Conservation (phyloP, 2,797 vertebrate species). For the Tragelaphus oryx region DNA sequence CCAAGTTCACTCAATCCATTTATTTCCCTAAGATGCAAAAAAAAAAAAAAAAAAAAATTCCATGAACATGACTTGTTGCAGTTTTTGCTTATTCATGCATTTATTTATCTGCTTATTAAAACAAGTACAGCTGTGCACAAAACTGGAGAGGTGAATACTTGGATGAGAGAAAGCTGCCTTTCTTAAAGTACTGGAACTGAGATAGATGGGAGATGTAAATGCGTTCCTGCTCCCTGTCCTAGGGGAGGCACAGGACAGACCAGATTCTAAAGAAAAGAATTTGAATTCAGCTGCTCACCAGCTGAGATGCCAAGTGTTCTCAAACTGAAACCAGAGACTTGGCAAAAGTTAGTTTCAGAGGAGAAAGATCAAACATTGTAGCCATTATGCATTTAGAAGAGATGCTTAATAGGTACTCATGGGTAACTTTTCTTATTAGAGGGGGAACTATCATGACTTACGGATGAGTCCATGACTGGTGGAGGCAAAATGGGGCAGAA, state of each 20-base stretch:
- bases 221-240: background rate
- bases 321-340: background rate
- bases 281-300: background rate
- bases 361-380: background rate
- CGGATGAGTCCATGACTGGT: background rate
- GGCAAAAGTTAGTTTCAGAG: background rate
- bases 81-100: background rate
- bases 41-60: background rate
- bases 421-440: background rate
- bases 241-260: accelerated
- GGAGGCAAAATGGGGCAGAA: background rate
- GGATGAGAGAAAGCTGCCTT: background rate
- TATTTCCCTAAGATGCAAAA: background rate
- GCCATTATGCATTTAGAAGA: background rate
- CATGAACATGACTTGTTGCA: background rate
- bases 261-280: background rate
- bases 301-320: background rate
- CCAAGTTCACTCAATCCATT: background rate
- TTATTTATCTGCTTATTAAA: background rate
- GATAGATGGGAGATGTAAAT: background rate
- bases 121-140: background rate
- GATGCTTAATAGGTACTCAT: background rate
- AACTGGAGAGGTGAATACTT: background rate
- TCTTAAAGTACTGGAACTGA: background rate
- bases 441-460: background rate